These are phyloP conservation scores for Drosophila atripex DNA, from an alignment of 2,888 invertebrate genomes.

Conservation along the genomic window DNA sequence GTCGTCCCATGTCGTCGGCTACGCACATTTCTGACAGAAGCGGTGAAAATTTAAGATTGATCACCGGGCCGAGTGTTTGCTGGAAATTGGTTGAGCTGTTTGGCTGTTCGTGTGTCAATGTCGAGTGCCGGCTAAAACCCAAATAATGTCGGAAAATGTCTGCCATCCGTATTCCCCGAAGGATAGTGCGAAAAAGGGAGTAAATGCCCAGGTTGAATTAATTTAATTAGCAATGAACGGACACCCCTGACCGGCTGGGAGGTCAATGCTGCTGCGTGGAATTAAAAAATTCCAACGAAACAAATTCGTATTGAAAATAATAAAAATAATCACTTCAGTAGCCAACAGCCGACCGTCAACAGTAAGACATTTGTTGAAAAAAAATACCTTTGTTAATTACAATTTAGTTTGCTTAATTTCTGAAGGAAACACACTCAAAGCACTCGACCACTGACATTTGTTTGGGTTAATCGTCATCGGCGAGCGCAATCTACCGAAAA, in stretches of 20 bases:
- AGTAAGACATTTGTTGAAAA: slow-evolving; percentile 39
- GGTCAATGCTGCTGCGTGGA: slow-evolving; percentile 39
- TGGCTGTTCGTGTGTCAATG: slow-evolving; percentile 36
- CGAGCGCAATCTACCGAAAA: slow-evolving; percentile 47
- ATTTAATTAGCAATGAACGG: slow-evolving; percentile 53
- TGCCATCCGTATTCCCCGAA: slow-evolving; percentile 28
- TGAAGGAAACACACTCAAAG: slow-evolving; percentile 35
- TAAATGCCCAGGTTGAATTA: slow-evolving; percentile 44
- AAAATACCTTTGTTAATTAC: slow-evolving; percentile 38
- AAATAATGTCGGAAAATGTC: slow-evolving; percentile 69
- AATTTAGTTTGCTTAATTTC: slow-evolving; percentile 44
- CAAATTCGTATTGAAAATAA: slow-evolving; percentile 46
- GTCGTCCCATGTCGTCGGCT: slow-evolving; percentile 66
- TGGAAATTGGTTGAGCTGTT: slow-evolving; percentile 59
- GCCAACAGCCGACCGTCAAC: slow-evolving; percentile 37
- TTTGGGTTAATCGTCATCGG: slow-evolving; percentile 31
- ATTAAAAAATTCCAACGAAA: slow-evolving; percentile 40
- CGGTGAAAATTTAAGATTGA: slow-evolving; percentile 84
- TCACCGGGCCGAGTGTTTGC: slow-evolving; percentile 80
- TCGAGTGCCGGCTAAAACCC: slow-evolving; percentile 77
- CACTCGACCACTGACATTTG: slow-evolving; percentile 27
- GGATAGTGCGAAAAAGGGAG: slow-evolving; percentile 15
- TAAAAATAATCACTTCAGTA: slow-evolving; percentile 42
- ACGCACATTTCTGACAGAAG: slow-evolving; percentile 82
- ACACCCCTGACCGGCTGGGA: slow-evolving; percentile 32